phyloP scores from a whole-genome alignment of 1,140 invertebrate genomes.

The Paracyclopina nana region DNA sequence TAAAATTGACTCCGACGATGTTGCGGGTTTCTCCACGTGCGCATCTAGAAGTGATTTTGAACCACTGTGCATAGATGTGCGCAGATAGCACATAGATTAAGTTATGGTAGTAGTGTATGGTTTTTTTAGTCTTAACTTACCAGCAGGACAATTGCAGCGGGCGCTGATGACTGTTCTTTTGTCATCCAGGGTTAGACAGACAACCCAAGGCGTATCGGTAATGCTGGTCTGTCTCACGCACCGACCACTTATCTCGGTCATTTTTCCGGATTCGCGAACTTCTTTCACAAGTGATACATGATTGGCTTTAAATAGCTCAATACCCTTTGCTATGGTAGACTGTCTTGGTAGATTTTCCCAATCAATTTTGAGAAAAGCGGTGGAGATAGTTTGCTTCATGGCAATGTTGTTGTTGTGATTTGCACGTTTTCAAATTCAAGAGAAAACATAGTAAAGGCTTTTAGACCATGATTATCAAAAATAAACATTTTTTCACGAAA shows the following conservation, averaged over 20 bases:
- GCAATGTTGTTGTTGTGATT: no score
- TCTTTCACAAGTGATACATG: background rate
- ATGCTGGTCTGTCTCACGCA: background rate
- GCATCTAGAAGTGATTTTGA: no score
- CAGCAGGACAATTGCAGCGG: background rate
- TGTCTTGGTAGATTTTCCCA: background rate
- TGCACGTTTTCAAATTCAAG: no score
- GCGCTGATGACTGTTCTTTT: background rate
- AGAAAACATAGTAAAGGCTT: no score
- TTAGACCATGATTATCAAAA: no score
- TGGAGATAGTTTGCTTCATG: background rate
- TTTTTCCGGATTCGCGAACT: background rate
- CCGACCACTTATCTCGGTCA: background rate
- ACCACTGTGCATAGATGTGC: no score
- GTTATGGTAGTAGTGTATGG: no score
- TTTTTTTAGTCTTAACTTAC: background rate
- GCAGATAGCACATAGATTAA: no score
- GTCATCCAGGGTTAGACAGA: background rate
- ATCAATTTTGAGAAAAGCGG: background rate
- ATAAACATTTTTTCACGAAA: no score
- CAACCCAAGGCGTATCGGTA: background rate
- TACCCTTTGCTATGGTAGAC: background rate
- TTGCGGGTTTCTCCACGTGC: no score
- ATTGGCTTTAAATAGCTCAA: background rate
- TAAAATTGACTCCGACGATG: no score